Conservation (phyloP, 2,113 vertebrate genomes). For the Microcebus ravelobensis region DNA sequence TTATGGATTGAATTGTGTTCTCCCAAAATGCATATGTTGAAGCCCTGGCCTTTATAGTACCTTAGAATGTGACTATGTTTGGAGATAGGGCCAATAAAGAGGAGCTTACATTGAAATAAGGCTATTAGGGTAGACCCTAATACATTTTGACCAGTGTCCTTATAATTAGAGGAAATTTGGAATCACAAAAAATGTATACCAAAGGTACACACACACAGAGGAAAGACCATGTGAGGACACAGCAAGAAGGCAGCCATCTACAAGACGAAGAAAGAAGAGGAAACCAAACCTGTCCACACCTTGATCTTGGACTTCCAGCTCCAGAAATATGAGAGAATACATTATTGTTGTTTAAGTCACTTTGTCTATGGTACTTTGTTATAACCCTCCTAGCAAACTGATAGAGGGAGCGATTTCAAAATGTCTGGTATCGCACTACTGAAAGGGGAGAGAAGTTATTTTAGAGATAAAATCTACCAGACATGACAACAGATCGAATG, state of each 20-base stretch:
- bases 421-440: neutral
- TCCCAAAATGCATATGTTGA: neutral
- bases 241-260: no score
- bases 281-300: no score
- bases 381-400: neutral
- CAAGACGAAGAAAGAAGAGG: no score
- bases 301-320: no score
- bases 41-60: fast-evolving
- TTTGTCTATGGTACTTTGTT: neutral
- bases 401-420: neutral
- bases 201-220: no score
- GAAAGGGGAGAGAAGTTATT: neutral
- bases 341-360: neutral
- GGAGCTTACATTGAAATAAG: neutral
- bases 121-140: no score
- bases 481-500: neutral
- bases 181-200: no score
- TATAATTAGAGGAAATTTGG: no score
- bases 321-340: no score
- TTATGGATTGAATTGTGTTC: neutral
- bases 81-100: neutral
- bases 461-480: neutral
- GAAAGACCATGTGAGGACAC: no score
- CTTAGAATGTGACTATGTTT: neutral
- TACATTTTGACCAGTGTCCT: no score